Evolutionary conservation across 2,888 invertebrate genomes (phyloP).

Genomic region (Hypercompe scribonia): DNA sequence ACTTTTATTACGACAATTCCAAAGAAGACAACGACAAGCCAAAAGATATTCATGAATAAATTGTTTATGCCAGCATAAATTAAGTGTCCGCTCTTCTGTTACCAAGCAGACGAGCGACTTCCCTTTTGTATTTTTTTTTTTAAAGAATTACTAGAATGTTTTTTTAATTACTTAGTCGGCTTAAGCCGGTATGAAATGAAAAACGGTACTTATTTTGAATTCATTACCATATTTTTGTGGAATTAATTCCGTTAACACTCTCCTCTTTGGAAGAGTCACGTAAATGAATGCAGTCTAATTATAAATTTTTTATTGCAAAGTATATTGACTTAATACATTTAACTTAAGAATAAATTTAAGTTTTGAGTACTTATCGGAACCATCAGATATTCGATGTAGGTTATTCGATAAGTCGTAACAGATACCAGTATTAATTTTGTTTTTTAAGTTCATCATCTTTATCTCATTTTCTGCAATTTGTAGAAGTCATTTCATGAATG

Average conservation of each 20-base stretch:
- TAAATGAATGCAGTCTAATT: not conserved
- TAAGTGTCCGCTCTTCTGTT: slow-evolving; percentile 36
- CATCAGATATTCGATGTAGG: too few species aligned
- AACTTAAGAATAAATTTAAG: too few species aligned
- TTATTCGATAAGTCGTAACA: too few species aligned
- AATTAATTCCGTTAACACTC: not conserved
- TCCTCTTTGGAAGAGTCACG: not conserved
- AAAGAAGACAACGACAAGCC: slow-evolving; percentile 40
- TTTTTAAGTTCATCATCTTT: too few species aligned
- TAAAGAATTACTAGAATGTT: not conserved
- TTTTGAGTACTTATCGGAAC: too few species aligned
- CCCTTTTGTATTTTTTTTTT: slow-evolving; percentile 8
- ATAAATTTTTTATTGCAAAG: not conserved
- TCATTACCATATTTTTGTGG: not conserved
- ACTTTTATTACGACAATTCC: slow-evolving; percentile 45
- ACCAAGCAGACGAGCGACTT: slow-evolving; percentile 31
- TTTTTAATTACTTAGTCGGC: slow-evolving; percentile 4
- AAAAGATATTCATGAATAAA: slow-evolving; percentile 56
- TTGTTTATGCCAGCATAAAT: slow-evolving; percentile 56
- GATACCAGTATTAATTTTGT: too few species aligned
- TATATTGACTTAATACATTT: not conserved
- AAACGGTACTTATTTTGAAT: not conserved
- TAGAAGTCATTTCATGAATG: too few species aligned
- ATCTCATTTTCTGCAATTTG: too few species aligned
- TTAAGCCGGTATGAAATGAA: not conserved